These are phyloP conservation scores for Catharus ustulatus DNA, from an alignment of 2,797 vertebrate genomes.

Conservation along the genomic window DNA sequence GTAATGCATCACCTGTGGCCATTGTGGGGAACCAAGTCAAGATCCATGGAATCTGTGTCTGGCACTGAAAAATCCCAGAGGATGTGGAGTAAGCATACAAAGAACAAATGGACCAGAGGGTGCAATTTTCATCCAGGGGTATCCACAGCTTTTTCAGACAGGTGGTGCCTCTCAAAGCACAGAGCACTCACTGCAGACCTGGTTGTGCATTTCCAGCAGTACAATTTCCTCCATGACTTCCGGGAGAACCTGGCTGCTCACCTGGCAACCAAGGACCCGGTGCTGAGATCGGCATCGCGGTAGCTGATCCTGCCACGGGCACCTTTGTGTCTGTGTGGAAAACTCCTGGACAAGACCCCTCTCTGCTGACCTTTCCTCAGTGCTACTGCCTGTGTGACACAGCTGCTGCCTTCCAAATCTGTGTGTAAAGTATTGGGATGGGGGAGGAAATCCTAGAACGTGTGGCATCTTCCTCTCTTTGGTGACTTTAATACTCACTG, in stretches of 20 bases:
- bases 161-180: rapidly evolving
- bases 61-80: background rate
- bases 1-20: background rate
- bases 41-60: background rate
- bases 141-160: background rate
- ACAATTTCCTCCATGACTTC: slow-evolving; percentile 93
- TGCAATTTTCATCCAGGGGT: background rate
- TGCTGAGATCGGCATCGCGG: slow-evolving; percentile 81
- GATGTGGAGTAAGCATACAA: background rate
- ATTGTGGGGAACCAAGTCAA: background rate
- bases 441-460: background rate
- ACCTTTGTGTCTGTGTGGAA: background rate
- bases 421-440: rapidly evolving
- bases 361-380: background rate
- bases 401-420: background rate
- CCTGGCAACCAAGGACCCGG: slow-evolving; percentile 68
- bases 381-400: background rate
- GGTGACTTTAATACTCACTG: background rate
- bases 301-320: background rate
- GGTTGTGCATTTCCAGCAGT: slow-evolving; percentile 81
- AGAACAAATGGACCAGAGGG: background rate
- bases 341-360: background rate
- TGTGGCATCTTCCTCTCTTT: background rate
- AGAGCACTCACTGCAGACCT: background rate
- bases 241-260: slow-evolving; percentile 79